Base-by-base conservation (phyloP, 2,888 invertebrate genomes). In the Pecten maximus region DNA sequence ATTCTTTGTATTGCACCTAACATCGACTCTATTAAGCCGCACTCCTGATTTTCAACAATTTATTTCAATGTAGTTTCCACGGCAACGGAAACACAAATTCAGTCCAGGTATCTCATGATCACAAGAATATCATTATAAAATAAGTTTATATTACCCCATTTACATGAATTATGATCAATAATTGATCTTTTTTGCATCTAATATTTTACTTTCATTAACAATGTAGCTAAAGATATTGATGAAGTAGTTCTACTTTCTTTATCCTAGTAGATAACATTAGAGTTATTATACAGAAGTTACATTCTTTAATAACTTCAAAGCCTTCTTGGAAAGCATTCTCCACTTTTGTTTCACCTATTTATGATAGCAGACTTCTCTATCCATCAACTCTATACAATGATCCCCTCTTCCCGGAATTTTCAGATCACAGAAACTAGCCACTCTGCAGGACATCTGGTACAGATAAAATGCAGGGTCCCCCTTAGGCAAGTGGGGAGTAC, bases 401-500 rank as follows among this genome's bases (percentile, higher is more conserved):
- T 74, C 35, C 74, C 35, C 28, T 74, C 74, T 74, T 74, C 74
- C 35, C 74, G 35, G 74, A 35, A 74, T 35, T 74, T 74, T 74
- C 74, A 74, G 35, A 74, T 74, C 74, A 74, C 74, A 74, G 74
- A 74, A 74, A 74, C 74, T 74, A 35, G 74, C 74, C 74, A 74
- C 74, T 74, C 28, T 74, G 74, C 12, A 35, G 28, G 74, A 35
- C 74, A 74, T 74, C 35, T 74, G 74, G 28, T 74, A 74, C 12
- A 35, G 74, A 74, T 74, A 74, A 74, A 74, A 23, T 35, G 1
- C 74, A 74, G 28, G 74, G 74, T 74, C 74, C 28, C 54, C 74
- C 74, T 28, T 74, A 74, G 74, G 35, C 74, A 28, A 19, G 35
- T 74, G 35, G 74, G 74, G 74, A 74, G 74, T 74, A 74, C 12